phyloP scores from a whole-genome alignment of 1,140 invertebrate genomes.

The Drosophila ogumai region DNA sequence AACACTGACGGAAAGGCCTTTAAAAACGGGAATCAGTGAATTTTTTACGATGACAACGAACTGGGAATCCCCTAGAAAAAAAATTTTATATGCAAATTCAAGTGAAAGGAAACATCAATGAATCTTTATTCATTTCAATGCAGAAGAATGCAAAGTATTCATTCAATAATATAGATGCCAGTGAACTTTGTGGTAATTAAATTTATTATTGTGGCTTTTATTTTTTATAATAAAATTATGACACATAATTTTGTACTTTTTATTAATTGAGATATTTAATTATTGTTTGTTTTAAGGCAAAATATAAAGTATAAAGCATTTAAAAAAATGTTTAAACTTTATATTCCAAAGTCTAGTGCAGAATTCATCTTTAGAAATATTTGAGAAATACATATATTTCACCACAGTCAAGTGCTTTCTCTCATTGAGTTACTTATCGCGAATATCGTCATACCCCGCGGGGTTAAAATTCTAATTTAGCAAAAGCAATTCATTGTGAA shows the following conservation, averaged over 20 bases:
- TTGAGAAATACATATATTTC: neutral
- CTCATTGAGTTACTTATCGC: neutral
- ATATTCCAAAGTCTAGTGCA: neutral
- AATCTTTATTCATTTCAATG: constrained; percentile 2
- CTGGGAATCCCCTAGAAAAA: constrained; percentile 13
- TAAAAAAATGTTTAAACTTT: too few species aligned
- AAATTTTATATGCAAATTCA: neutral
- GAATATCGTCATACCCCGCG: constrained; percentile 6
- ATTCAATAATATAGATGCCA: constrained; percentile 3
- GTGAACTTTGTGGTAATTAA: neutral
- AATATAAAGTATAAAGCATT: too few species aligned
- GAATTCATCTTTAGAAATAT: neutral
- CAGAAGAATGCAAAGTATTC: neutral
- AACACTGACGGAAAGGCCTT: constrained; percentile 36
- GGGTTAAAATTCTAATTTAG: constrained; percentile 39
- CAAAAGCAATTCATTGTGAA: constrained; percentile 38
- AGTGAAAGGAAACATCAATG: constrained; percentile 15
- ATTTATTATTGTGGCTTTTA: neutral
- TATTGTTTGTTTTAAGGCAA: neutral
- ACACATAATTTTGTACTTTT: neutral
- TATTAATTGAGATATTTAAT: neutral
- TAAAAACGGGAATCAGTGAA: neutral
- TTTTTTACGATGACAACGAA: constrained; percentile 12
- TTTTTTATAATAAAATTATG: neutral
- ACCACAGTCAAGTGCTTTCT: neutral